Evolutionary conservation across 2,113 vertebrate genomes (phyloP).

Genomic region (Lynx canadensis): DNA sequence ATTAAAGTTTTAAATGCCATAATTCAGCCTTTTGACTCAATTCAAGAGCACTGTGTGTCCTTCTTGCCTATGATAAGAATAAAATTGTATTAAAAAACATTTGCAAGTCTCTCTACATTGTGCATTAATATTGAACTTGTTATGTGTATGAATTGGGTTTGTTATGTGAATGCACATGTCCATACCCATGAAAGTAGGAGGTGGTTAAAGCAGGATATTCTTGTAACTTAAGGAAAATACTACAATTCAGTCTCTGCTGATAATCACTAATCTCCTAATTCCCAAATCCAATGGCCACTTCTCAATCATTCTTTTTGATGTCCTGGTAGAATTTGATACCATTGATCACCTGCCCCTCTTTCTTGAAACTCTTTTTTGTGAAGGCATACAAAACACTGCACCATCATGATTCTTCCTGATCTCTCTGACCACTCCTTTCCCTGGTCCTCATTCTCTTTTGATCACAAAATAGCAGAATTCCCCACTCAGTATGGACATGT

Average conservation of each 20-base stretch:
- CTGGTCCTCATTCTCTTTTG: background rate
- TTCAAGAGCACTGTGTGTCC: background rate
- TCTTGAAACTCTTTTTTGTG: background rate
- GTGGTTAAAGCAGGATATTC: background rate
- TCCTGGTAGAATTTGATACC: background rate
- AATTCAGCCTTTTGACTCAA: background rate
- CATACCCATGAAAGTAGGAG: background rate
- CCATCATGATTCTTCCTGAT: background rate
- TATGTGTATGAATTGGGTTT: background rate
- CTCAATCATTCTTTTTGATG: background rate
- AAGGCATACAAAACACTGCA: background rate
- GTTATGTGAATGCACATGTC: background rate
- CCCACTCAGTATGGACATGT: background rate
- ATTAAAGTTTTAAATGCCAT: background rate
- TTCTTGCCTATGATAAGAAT: background rate
- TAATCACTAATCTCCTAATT: background rate
- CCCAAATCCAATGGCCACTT: background rate
- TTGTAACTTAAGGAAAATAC: background rate
- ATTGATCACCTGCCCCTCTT: background rate
- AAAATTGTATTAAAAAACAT: background rate
- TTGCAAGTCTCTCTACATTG: background rate
- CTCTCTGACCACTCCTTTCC: background rate
- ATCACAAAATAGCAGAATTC: background rate
- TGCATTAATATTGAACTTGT: background rate
- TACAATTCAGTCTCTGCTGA: background rate